Evolutionary conservation across 2,113 vertebrate species (phyloP), one percentile per base, ranked within the genome.

Genomic region (Aleadryas rufinucha): DNA sequence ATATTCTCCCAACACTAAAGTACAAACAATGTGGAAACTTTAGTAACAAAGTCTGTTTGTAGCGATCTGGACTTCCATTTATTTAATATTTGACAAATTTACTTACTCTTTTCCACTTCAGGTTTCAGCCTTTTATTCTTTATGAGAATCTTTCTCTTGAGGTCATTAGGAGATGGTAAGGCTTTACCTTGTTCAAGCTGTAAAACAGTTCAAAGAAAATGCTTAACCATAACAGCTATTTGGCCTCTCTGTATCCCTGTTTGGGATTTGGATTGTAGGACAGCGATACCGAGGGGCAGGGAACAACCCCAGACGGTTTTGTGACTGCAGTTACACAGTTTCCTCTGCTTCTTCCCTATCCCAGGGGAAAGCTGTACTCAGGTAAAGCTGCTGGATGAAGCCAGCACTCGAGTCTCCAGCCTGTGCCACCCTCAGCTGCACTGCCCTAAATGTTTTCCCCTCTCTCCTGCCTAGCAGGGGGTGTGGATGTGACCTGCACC

Each of bases 61-160:
- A 66, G n/a, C 0, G 2, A 39, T 44, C 12, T n/a, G 41, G 20
- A 63, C 13, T 76, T 93, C 8, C 4, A 2, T 39, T 91, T 69
- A 35, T 50, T 68, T 59, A 69, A 54, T 41, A 84, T 33, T 31
- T 47, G 9, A 31, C n/a, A 44, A 70, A 70, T 20, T 90, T 85
- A 98, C 99, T 68, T 98, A 99, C 99, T 99, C 97, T 99, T 99
- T 90, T 99, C 99, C 82, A 99, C 99, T 97, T 99, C 99, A 47
- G 99, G 98, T 98, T 99, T 99, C 96, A 99, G 98, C 11, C 99
- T 98, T 94, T 99, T 99, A 97, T 99, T 99, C 98, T 99, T 99
- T 93, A 99, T 99, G 84, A 99, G 99, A 95, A 99, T 99, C 98
- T 99, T 99, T 85, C 98, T 98, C 96, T 98, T 99, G 70, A 99